Percentiles rank a stretch among this genome's conserved stretches.
phyloP scores from a whole-genome alignment of 1,140 invertebrate genomes.

The Heliothis subflexa region DNA sequence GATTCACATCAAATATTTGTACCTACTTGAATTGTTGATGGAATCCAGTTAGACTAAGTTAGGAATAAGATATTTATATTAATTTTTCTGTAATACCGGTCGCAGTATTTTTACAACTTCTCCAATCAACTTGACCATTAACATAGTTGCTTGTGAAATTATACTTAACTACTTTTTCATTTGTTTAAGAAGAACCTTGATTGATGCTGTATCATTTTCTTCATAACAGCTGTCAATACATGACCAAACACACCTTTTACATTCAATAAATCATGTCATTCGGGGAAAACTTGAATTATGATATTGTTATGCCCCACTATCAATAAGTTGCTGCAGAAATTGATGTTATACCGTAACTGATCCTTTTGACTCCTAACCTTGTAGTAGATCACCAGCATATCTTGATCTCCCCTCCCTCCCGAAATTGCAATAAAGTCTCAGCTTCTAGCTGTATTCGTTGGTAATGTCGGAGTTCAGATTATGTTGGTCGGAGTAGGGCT shows the following conservation, averaged over 20 bases:
- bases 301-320: conserved; percentile 77
- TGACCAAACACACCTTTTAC: conserved; percentile 8
- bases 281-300: conserved; percentile 61
- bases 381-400: conserved; percentile 58
- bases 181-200: too few species aligned
- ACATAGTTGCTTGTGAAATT: too few species aligned
- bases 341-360: conserved; percentile 71
- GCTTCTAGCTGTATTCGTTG: conserved; percentile 10
- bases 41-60: too few species aligned
- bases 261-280: conserved; percentile 30
- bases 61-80: too few species aligned
- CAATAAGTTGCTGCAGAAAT: conserved; percentile 69
- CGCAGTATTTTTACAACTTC: too few species aligned
- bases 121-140: too few species aligned
- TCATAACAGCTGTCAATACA: background rate
- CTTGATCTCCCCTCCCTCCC: conserved; percentile 49
- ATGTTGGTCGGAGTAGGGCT: conserved; percentile 59
- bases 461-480: conserved; percentile 46
- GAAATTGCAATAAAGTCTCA: background rate
- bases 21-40: background rate
- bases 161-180: too few species aligned
- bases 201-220: too few species aligned
- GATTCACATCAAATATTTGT: background rate
- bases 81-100: too few species aligned
- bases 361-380: conserved; percentile 80